Evolutionary conservation across 2,888 invertebrate species (phyloP).

Genomic region (Bellardia bayeri): DNA sequence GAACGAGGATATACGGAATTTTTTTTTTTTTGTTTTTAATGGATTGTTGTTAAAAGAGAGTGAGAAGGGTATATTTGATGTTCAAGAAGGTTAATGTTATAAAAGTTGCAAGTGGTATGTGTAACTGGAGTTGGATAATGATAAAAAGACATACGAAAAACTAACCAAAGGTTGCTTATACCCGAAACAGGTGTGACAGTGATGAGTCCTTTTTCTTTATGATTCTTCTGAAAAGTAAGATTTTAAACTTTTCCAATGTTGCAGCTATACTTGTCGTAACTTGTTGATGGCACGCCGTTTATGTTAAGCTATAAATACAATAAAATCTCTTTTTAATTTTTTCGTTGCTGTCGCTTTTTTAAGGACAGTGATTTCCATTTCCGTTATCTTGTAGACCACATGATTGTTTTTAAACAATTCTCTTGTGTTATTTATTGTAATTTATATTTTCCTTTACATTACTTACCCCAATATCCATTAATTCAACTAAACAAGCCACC

Average conservation of each 20-base stretch:
- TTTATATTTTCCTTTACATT: constrained; percentile 43
- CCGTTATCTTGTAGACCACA: constrained; percentile 24
- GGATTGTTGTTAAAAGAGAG: constrained; percentile 31
- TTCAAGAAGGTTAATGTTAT: constrained; percentile 28
- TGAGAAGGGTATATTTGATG: constrained; percentile 6
- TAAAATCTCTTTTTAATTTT: constrained; percentile 20
- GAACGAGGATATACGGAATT: constrained; percentile 2
- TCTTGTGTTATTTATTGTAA: constrained; percentile 50
- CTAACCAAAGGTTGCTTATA: not conserved
- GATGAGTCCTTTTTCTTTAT: constrained; percentile 27
- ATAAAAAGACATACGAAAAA: not conserved
- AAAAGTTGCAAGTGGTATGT: not conserved
- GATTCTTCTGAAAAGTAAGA: not conserved
- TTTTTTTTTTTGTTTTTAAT: not conserved
- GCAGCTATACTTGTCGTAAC: constrained; percentile 33
- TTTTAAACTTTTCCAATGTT: not conserved
- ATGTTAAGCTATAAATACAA: constrained; percentile 58
- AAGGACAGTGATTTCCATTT: constrained; percentile 27
- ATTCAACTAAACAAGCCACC: not conserved
- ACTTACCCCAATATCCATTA: not conserved
- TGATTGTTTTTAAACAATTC: constrained; percentile 50
- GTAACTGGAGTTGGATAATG: not conserved
- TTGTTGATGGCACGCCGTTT: constrained; percentile 61
- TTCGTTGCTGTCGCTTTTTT: not conserved
- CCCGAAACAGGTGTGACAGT: constrained; percentile 55